Percentiles rank a stretch among this genome's conserved stretches.
These are phyloP conservation scores for Acleris literana DNA, from an alignment of 2,888 invertebrate genomes.

Conservation along the genomic window DNA sequence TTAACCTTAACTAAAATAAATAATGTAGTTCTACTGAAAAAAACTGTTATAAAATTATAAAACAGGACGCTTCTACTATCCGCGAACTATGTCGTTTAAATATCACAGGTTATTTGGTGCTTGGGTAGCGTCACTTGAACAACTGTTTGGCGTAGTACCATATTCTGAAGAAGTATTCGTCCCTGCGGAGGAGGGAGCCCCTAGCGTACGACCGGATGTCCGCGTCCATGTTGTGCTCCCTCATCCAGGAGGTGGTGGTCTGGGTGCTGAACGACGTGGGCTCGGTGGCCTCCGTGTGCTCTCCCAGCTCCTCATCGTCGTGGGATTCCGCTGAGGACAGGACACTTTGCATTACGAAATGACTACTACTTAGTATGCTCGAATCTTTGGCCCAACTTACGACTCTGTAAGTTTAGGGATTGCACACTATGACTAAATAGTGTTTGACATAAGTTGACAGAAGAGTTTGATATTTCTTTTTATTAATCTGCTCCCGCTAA, in stretches of 20 bases:
- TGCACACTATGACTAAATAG: too few relatives aligned
- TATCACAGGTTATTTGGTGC: slow-evolving; percentile 80
- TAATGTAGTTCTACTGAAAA: slow-evolving; percentile 47
- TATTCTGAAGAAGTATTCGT: slow-evolving; percentile 98
- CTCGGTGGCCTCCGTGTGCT: slow-evolving; percentile 87
- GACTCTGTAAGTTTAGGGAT: too few relatives aligned
- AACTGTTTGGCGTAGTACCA: slow-evolving; percentile 94
- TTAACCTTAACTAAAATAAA: slow-evolving; percentile 63
- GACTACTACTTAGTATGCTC: too few relatives aligned
- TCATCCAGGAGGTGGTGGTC: slow-evolving; percentile 96
- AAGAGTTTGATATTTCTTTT: too few relatives aligned
- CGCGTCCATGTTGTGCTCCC: slow-evolving; percentile 96
- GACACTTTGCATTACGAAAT: too few relatives aligned
- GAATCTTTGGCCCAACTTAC: too few relatives aligned
- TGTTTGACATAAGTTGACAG: too few relatives aligned
- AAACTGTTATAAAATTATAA: slow-evolving; percentile 59
- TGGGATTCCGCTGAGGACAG: slow-evolving; percentile 59
- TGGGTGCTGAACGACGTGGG: slow-evolving; percentile 96
- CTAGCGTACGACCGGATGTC: slow-evolving; percentile 96
- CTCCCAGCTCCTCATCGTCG: slow-evolving; percentile 73
- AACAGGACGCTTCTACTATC: slow-evolving; percentile 57
- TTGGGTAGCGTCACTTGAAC: slow-evolving; percentile 85
- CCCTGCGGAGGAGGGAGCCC: slow-evolving; percentile 91
- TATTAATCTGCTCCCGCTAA: too few relatives aligned
- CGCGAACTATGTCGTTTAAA: slow-evolving; percentile 68